Evolutionary conservation across 2,888 invertebrate species (phyloP).

Genomic region (Keiferia lycopersicella): DNA sequence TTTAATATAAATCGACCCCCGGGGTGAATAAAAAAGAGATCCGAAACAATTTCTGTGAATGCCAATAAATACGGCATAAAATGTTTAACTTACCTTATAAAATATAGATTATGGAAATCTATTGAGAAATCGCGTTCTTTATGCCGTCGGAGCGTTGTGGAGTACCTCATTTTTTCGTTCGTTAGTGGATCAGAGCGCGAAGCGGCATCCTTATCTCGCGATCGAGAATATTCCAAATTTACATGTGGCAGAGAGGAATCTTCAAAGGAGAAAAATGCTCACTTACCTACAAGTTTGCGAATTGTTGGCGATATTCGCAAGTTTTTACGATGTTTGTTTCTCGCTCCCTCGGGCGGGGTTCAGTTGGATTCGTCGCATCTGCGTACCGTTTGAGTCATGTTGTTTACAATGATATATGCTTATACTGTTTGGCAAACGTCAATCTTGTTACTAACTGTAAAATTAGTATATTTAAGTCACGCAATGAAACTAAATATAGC

Average conservation of each 20-base stretch:
- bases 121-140: constrained; percentile 39
- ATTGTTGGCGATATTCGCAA: constrained; percentile 64
- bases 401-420: constrained; percentile 50
- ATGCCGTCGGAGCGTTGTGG: constrained; percentile 14
- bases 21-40: constrained; percentile 21
- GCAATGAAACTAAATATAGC: neutral
- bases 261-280: constrained; percentile 55
- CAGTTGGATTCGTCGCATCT: constrained; percentile 64
- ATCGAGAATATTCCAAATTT: constrained; percentile 41
- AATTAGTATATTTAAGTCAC: neutral
- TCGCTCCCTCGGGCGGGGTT: constrained; percentile 52
- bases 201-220: constrained; percentile 38
- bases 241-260: constrained; percentile 42
- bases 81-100: constrained; percentile 23
- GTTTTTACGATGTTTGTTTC: constrained; percentile 69
- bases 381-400: constrained; percentile 61
- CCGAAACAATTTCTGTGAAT: constrained; percentile 17
- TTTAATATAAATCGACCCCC: constrained; percentile 9
- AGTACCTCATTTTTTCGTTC: constrained; percentile 48
- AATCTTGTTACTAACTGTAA: neutral
- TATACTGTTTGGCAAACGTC: neutral
- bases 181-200: constrained; percentile 30
- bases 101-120: constrained; percentile 26
- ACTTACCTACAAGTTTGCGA: constrained; percentile 59
- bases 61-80: constrained; percentile 20